Conservation (phyloP, 2,888 invertebrate genomes). For the Limnephilus marmoratus region DNA sequence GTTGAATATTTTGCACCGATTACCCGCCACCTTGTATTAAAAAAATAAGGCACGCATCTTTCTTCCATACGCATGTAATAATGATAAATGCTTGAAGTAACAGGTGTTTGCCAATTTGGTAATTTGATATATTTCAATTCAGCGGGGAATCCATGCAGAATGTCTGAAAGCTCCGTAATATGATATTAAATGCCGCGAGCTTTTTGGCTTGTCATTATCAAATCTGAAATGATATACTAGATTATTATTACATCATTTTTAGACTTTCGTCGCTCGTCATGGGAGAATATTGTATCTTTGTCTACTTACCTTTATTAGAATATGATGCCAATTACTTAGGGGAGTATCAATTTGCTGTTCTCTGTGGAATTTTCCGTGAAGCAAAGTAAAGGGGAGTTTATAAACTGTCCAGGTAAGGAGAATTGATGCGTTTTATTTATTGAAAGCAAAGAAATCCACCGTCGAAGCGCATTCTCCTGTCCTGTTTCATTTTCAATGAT, state of each 20-base stretch:
- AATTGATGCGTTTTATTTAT: neutral
- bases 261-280: neutral
- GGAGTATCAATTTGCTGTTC: conserved; percentile 4
- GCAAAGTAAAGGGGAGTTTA: neutral
- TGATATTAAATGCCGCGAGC: neutral
- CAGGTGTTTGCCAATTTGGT: neutral
- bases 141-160: neutral
- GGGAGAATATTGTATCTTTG: neutral
- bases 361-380: neutral
- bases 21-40: neutral
- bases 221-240: neutral
- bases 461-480: neutral
- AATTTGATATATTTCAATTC: neutral
- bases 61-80: neutral
- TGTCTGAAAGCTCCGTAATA: neutral
- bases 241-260: neutral
- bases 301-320: neutral
- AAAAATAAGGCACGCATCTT: neutral
- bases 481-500: neutral
- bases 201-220: neutral
- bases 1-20: neutral
- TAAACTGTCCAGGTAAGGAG: neutral
- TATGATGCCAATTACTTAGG: conserved; percentile 24
- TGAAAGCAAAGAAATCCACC: neutral
- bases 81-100: neutral